Percentiles rank a stretch among this genome's conserved stretches.
Evolutionary conservation across 2,797 vertebrate species (phyloP).

Genomic region (Phrynocephalus guinanensis): DNA sequence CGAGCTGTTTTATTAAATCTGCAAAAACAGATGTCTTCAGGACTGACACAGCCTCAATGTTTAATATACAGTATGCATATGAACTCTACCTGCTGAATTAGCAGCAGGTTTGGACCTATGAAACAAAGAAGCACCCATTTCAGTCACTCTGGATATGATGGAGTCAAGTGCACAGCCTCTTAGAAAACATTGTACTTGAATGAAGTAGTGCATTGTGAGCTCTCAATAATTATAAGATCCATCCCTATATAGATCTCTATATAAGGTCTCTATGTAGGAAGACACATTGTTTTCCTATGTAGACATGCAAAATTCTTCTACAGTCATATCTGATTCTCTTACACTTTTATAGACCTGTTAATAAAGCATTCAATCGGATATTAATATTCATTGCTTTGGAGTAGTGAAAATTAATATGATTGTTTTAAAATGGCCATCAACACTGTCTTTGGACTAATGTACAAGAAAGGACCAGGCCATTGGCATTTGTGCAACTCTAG

Average conservation of each 20-base stretch:
- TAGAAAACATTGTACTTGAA: background rate
- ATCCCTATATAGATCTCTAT: too few relatives aligned
- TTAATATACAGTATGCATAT: background rate
- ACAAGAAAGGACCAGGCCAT: too few relatives aligned
- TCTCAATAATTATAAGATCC: background rate
- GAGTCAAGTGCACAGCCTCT: background rate
- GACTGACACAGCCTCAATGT: background rate
- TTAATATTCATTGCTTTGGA: background rate
- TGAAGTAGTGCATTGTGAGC: background rate
- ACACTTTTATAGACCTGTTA: background rate
- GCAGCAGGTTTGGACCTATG: background rate
- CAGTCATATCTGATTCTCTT: background rate
- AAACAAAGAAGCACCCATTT: background rate
- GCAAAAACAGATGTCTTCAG: slow-evolving; percentile 34
- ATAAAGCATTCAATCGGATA: background rate
- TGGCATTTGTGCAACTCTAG: too few relatives aligned
- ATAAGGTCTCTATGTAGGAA: background rate
- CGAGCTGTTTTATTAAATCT: slow-evolving; percentile 60
- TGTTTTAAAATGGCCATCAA: too few relatives aligned
- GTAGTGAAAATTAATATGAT: background rate
- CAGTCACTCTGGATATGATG: background rate
- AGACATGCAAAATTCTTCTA: background rate
- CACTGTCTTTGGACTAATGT: background rate
- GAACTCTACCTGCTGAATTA: background rate
- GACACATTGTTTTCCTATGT: background rate